These are phyloP conservation scores for Drosophila koepferae DNA, from an alignment of 2,888 invertebrate genomes.

Conservation along the genomic window DNA sequence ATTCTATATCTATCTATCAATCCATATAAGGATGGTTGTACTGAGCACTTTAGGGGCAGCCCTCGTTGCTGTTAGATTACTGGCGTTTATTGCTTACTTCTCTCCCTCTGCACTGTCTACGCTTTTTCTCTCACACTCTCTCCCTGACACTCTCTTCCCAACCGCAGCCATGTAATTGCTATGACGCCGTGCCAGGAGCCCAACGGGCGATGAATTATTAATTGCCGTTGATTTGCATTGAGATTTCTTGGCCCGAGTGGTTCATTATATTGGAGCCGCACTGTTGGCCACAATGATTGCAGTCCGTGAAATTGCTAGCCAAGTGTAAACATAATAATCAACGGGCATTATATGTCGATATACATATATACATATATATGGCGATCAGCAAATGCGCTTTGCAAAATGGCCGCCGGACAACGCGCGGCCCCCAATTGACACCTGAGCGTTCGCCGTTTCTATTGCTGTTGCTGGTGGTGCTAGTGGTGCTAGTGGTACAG, in stretches of 20 bases:
- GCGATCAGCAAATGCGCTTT: constrained; percentile 64
- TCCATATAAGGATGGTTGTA: no score
- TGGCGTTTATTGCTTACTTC: constrained; percentile 20
- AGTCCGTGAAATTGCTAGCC: constrained; percentile 47
- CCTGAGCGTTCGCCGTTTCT: constrained; percentile 62
- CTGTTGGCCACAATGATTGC: constrained; percentile 42
- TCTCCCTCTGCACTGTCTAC: constrained; percentile 1
- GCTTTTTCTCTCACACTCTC: constrained; percentile 7
- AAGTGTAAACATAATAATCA: constrained; percentile 80
- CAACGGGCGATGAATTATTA: constrained; percentile 79
- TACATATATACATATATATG: constrained; percentile 28
- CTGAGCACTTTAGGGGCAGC: not conserved
- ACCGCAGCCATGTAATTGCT: constrained; percentile 59
- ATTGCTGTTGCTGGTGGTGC: constrained; percentile 21
- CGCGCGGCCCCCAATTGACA: constrained; percentile 75
- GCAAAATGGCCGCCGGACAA: constrained; percentile 74
- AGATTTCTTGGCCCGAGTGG: constrained; percentile 57
- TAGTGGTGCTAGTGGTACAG: constrained; percentile 16
- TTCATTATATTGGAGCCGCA: constrained; percentile 59
- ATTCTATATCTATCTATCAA: not conserved
- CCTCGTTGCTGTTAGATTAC: constrained; percentile 33
- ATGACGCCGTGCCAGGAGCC: constrained; percentile 61
- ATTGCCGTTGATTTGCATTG: constrained; percentile 80
- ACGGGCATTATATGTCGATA: constrained; percentile 66
- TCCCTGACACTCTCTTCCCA: constrained; percentile 11